Conservation (phyloP, 1,140 invertebrate species). For the Gonatopus flavifemur region DNA sequence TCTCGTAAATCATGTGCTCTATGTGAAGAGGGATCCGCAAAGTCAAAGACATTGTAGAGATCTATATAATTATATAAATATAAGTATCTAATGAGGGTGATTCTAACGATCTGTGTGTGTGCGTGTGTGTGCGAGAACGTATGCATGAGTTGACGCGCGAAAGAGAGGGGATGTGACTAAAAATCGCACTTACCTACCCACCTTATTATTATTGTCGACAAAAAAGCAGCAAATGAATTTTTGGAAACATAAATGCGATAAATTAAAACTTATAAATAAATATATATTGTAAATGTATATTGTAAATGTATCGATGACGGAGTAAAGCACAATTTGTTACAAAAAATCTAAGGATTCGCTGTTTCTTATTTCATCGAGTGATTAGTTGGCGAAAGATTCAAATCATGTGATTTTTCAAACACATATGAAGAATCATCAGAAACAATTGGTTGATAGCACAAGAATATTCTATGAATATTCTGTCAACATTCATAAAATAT, state of each 20-base stretch:
- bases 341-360: too few species aligned
- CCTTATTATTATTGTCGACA: constrained; percentile 33
- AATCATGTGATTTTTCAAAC: too few species aligned
- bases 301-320: constrained; percentile 54
- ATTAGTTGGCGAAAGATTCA: too few species aligned
- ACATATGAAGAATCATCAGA: too few species aligned
- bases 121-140: background rate
- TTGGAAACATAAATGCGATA: constrained; percentile 39
- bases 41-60: constrained; percentile 17
- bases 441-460: too few species aligned
- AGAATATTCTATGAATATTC: too few species aligned
- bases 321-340: constrained; percentile 56
- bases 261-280: constrained; percentile 49
- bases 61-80: too few species aligned
- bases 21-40: constrained; percentile 34
- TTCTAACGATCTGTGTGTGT: background rate
- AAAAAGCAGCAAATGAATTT: constrained; percentile 36
- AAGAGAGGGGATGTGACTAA: constrained; percentile 36
- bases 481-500: too few species aligned
- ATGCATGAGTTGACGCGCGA: constrained; percentile 12
- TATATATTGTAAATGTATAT: constrained; percentile 56
- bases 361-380: too few species aligned
- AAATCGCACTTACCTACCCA: constrained; percentile 28
- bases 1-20: constrained; percentile 42
- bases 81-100: background rate